Base-by-base conservation (phyloP, 2,797 vertebrate genomes). In the Melopsittacus undulatus region DNA sequence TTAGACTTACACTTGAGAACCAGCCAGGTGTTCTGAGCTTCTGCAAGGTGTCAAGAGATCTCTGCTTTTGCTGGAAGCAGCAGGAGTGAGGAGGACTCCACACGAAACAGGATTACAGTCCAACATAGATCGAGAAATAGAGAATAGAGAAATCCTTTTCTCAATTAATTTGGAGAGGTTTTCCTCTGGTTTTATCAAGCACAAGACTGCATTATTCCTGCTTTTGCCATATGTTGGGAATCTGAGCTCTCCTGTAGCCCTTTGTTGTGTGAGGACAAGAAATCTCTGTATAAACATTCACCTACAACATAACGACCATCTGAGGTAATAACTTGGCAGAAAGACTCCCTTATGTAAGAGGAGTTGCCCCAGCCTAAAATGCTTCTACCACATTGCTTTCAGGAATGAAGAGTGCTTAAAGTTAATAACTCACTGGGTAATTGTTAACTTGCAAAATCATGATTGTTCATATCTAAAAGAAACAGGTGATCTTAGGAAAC, bases 401-500 rank as follows among this genome's bases (percentile, higher is more conserved):
- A 92, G 81, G 89, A 91, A 64, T 64, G 57, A 94, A 89, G 61
- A 22, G 56, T 91, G 68, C 70, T 95, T 86, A 64, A 95, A 94
- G 89, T 96, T 96, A 95, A 94, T 93, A 91, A 80, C 45, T 92
- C 54, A 94, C 91, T 69, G 56, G 91, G 78, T 93, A 93, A 91
- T 89, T 52, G 59, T 91, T 87, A 82, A 91, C 82, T 89, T 95
- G 54, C 34, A 75, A 85, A 91, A 75, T 78, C 2, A 4, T 72
- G 69, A 54, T 73, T 92, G 64, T 92, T 95, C 84, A 15, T 81
- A 84, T 62, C 48, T 95, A 70, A 83, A 96, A 64, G 76, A 83
- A 96, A 64, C 0, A 15, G n/a, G 27, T 66, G 59, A 51, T 40
- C 67, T 73, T 49, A 46, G 11, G 34, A 84, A 26, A 9, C 32